These are phyloP conservation scores for Formicarius rufipectus DNA, from an alignment of 2,113 vertebrate species.

Conservation along the genomic window DNA sequence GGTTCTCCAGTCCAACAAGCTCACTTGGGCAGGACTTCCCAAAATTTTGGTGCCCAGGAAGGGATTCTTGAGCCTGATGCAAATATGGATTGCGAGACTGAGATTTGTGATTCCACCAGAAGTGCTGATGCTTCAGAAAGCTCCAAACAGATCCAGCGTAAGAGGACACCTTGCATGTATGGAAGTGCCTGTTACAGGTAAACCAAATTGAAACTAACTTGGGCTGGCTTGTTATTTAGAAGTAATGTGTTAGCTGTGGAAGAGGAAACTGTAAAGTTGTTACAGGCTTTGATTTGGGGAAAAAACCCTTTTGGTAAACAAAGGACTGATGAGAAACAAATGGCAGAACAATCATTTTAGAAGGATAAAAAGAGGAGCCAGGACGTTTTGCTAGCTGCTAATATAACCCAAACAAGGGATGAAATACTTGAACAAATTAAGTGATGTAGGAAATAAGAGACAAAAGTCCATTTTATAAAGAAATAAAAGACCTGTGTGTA, in stretches of 20 bases:
- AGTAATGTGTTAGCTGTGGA: not conserved
- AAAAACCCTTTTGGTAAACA: not conserved
- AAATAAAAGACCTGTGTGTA: not conserved
- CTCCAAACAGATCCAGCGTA: slow-evolving; percentile 41
- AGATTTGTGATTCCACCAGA: slow-evolving; percentile 10
- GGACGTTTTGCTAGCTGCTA: not conserved
- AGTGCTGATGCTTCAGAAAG: slow-evolving; percentile 17
- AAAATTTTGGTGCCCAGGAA: not conserved
- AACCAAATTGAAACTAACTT: slow-evolving; percentile 15
- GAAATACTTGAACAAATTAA: not conserved
- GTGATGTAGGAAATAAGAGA: not conserved
- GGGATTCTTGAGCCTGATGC: slow-evolving; percentile 17
- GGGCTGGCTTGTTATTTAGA: not conserved
- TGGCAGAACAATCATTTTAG: not conserved
- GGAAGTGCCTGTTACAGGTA: slow-evolving; percentile 81
- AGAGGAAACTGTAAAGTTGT: not conserved
- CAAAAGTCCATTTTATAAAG: not conserved
- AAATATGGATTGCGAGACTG: slow-evolving; percentile 5
- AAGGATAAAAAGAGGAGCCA: not conserved
- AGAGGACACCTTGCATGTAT: slow-evolving; percentile 76
- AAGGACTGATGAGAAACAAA: not conserved
- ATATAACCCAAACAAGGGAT: not conserved
- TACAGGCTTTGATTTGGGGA: not conserved
- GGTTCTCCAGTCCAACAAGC: not conserved
- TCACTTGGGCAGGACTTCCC: not conserved